phyloP scores from a whole-genome alignment of 2,797 vertebrate species.

The Leuciscus waleckii region DNA sequence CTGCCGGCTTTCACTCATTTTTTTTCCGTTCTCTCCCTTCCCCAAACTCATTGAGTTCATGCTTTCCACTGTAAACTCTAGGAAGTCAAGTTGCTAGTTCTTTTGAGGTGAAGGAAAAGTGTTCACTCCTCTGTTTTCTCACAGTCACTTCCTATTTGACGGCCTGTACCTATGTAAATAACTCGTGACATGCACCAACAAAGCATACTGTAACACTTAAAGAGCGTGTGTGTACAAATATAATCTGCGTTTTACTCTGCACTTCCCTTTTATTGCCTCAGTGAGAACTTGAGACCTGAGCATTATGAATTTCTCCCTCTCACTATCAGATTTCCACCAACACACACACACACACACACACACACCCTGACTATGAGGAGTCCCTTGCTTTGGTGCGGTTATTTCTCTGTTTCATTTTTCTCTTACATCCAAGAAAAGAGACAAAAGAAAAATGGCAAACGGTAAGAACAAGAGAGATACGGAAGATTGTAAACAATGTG shows the following conservation, averaged over 20 bases:
- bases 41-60: neutral
- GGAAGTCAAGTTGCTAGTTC: neutral
- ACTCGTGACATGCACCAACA: conserved; percentile 6
- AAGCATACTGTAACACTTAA: conserved; percentile 38
- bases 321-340: conserved; percentile 58
- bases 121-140: neutral
- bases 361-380: conserved; percentile 37
- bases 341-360: conserved; percentile 50
- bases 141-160: conserved; percentile 19
- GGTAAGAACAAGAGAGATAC: conserved; percentile 30
- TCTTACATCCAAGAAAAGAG: conserved; percentile 15
- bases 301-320: conserved; percentile 65
- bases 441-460: neutral
- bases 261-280: conserved; percentile 57
- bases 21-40: neutral
- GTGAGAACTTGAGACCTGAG: conserved; percentile 59
- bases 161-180: neutral
- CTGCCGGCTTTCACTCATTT: neutral
- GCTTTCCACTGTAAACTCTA: neutral
- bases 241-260: conserved; percentile 52
- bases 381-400: conserved; percentile 25
- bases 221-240: conserved; percentile 29
- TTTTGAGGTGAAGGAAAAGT: conserved; percentile 1
- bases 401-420: conserved; percentile 17
- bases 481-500: conserved; percentile 84